Base-by-base conservation (phyloP, 1,140 invertebrate species). In the Harlomillsia oculata region DNA sequence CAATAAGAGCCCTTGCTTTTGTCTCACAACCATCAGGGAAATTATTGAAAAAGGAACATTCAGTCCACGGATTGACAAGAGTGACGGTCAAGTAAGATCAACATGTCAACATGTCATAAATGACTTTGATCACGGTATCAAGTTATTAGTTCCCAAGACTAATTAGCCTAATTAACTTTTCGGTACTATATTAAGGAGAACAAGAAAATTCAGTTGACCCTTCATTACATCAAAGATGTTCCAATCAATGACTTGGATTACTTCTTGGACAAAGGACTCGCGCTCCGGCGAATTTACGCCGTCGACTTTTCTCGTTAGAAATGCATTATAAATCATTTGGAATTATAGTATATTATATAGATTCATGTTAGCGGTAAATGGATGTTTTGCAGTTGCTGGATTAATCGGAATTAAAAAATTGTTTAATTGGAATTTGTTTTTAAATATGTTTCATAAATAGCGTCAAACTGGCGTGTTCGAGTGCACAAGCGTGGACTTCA, bases 61-160 rank as follows among this genome's bases (percentile, higher is more conserved):
- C 5, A 50, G 46, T 8, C 32, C 46, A 16, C 49, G 40, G 8
- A 18, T 59, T 25, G 53, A 45, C 16, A 59, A 59, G 29, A 34
- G 49, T 32, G 56, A 59, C 48, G 56, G 56, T n/a, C 52, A 41
- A 39, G 56, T 59, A 53, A 26, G 21, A 29, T n/a, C n/a, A n/a
- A n/a, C n/a, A n/a, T n/a, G n/a, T n/a, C n/a, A n/a, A n/a, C n/a
- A 53, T 3, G 25, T 20, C 20, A 18, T 5, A 50, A 50, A 8
- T 6, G 8, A 23, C 14, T 11, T 13, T 16, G 18, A 48, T 26
- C 11, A 26, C 14, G n/a, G 5, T 9, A n/a, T 14, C 21, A n/a
- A 26, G 14, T 29, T 48, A 5, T 28, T n/a, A n/a, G n/a, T n/a
- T n/a, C n/a, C n/a, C n/a, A n/a, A n/a, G n/a, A n/a, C n/a, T n/a